Conservation (phyloP, 2,113 vertebrate species). For the Cinclus cinclus region DNA sequence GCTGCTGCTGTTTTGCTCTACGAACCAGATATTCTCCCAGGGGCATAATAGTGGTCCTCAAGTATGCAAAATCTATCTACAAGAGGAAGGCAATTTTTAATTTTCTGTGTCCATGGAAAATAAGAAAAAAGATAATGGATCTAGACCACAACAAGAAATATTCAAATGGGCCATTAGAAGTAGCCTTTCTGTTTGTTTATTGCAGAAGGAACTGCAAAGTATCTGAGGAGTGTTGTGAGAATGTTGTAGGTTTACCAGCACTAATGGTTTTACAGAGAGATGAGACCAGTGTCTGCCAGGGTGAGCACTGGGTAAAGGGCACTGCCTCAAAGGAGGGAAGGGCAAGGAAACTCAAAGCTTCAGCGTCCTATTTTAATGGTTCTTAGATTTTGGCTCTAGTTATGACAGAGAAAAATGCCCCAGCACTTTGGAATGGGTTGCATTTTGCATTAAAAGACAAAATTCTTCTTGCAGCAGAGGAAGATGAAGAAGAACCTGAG, state of each 20-base stretch:
- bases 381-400: not conserved
- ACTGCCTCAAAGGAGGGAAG: not conserved
- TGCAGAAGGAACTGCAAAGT: not conserved
- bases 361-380: not conserved
- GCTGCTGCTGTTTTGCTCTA: not conserved
- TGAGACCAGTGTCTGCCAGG: not conserved
- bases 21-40: not conserved
- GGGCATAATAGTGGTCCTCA: not conserved
- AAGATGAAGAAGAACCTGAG: slow-evolving; percentile 93
- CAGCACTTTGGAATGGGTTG: not conserved
- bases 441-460: not conserved
- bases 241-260: not conserved
- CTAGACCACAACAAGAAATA: not conserved
- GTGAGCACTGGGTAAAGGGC: not conserved
- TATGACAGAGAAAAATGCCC: not conserved
- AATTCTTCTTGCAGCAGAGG: slow-evolving; percentile 79
- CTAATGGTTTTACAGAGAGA: not conserved
- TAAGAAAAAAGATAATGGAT: not conserved
- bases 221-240: not conserved
- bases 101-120: not conserved
- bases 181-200: not conserved
- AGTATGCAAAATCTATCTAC: not conserved
- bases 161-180: not conserved
- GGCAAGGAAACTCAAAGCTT: not conserved
- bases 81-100: not conserved